Evolutionary conservation across 2,113 vertebrate species (phyloP), one percentile per base, ranked within the genome.

Genomic region (Nothoprocta pentlandii): DNA sequence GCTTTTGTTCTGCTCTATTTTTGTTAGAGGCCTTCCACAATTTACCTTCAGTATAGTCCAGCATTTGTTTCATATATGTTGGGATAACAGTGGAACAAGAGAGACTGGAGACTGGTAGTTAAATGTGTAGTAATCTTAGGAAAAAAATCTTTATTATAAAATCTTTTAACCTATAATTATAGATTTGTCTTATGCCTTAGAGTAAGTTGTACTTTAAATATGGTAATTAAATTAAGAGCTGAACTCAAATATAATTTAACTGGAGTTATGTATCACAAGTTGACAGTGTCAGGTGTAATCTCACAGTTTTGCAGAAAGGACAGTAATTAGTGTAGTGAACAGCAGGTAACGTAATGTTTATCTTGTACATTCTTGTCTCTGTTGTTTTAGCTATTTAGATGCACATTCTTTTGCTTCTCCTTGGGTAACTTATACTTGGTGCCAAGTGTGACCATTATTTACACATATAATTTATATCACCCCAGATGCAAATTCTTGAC

Each of bases 141-240:
- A 80, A 78, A 85, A 70, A 10, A 2, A 10, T 78, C 44, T 16
- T 53, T 46, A 63, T 36, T 89, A 34, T 9, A n/a, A 66, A 49
- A 6, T 32, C 23, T 39, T 11, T 3, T 9, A 6, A 8, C 3
- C 49, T 42, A 1, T 85, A 64, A 67, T 61, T 85, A 66, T 10
- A 74, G 19, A 12, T 25, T 77, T 79, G 22, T 77, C 16, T 89
- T 59, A 22, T 87, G 12, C 36, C 32, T 42, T 73, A 25, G 80
- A 66, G 20, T 83, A 69, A 62, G 69, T 23, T 89, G 16, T 64
- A 28, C 74, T 87, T 87, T 93, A 76, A 89, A 85, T 87, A 42
- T 13, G 16, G 12, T 94, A 58, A 77, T 88, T 70, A 80, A 61
- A 5, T 39, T 39, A 74, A 67, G 63, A 46, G 12, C 12, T 41